A percentile compares a stretch with the other conserved stretches of the same genome.
Evolutionary conservation across 92 coral and sea anemone genomes (phyloP).

Genomic region (Desmophyllum pertusum): DNA sequence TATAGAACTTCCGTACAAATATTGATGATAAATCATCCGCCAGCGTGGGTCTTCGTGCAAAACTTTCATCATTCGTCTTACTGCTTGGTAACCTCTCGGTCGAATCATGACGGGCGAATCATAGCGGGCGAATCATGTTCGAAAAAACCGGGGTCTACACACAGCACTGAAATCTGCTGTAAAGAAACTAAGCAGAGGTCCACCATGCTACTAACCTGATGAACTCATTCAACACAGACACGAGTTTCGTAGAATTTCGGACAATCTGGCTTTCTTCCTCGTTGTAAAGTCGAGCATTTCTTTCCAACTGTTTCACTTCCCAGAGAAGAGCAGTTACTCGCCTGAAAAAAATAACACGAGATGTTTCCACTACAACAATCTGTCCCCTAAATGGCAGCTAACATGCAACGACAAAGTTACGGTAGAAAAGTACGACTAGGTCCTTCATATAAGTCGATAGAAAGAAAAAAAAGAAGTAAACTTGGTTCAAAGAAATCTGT

Average conservation of each 20-base stretch:
- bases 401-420: neutral
- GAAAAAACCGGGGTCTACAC: too few species aligned
- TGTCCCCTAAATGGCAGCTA: neutral
- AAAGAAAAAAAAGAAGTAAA: too few species aligned
- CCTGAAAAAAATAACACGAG: constrained; percentile 31
- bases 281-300: constrained; percentile 92
- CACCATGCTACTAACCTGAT: constrained; percentile 65
- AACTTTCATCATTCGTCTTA: too few species aligned
- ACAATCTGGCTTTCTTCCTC: constrained; percentile 99
- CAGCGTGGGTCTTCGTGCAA: too few species aligned
- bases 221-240: constrained; percentile 66
- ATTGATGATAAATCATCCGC: too few species aligned
- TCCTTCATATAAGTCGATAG: too few species aligned
- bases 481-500: too few species aligned
- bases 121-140: too few species aligned
- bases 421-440: neutral
- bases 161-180: neutral
- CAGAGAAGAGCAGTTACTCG: constrained; percentile 87
- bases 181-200: neutral
- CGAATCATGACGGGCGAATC: too few species aligned
- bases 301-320: constrained; percentile 90
- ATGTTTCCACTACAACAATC: neutral
- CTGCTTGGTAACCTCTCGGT: too few species aligned
- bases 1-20: too few species aligned
- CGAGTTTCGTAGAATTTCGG: constrained; percentile 80